These are phyloP conservation scores for Drosophila kokeensis DNA, from an alignment of 2,888 invertebrate genomes.

Conservation along the genomic window DNA sequence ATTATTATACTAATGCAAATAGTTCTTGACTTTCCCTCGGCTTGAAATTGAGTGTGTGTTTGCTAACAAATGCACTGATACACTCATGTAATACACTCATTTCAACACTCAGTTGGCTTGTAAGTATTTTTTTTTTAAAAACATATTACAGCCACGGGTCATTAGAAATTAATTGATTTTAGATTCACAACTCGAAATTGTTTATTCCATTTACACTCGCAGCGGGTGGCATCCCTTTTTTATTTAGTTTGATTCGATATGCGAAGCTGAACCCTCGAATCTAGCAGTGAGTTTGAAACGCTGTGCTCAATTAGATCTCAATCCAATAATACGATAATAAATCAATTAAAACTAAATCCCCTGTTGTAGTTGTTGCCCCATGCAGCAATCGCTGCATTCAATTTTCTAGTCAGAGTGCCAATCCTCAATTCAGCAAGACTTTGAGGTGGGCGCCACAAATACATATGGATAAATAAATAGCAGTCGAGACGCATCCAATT, in stretches of 20 bases:
- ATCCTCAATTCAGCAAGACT: constrained; percentile 37
- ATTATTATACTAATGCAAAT: neutral
- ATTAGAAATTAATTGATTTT: constrained; percentile 50
- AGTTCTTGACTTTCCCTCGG: constrained; percentile 18
- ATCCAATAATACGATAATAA: constrained; percentile 66
- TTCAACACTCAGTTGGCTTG: constrained; percentile 3
- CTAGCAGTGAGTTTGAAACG: constrained; percentile 17
- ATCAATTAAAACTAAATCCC: constrained; percentile 70
- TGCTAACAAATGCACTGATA: constrained; percentile 4
- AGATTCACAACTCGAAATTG: constrained; percentile 18
- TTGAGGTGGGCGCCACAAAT: constrained; percentile 61
- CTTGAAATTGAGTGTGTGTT: constrained; percentile 4
- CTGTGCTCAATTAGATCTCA: constrained; percentile 57
- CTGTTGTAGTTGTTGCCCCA: constrained; percentile 4
- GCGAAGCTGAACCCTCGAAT: constrained; percentile 32
- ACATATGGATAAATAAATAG: constrained; percentile 23
- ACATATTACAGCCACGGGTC: constrained; percentile 23
- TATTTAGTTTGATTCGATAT: constrained; percentile 19
- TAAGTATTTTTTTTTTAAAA: constrained; percentile 13
- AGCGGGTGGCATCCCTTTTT: constrained; percentile 32
- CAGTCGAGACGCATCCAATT: constrained; percentile 68
- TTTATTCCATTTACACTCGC: constrained; percentile 43
- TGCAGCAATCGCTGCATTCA: constrained; percentile 64
- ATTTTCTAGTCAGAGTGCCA: constrained; percentile 48
- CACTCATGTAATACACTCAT: constrained; percentile 5